A percentile compares a stretch with the other conserved stretches of the same genome.
phyloP scores from a whole-genome alignment of 2,797 vertebrate species.

The Pelodytes ibericus region DNA sequence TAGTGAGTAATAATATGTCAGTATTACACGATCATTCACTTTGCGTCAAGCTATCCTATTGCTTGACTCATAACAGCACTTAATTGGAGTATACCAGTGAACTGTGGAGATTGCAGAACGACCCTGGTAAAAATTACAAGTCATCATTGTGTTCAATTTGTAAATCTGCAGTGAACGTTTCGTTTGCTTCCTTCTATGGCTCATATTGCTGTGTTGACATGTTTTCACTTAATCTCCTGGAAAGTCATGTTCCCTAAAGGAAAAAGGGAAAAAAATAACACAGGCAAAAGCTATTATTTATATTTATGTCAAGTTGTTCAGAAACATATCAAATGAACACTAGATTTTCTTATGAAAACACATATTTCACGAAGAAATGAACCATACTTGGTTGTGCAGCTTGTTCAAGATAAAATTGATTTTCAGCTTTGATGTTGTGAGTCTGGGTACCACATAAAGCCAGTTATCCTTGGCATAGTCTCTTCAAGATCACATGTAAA shows the following conservation, averaged over 20 bases:
- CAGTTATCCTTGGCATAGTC: slow-evolving; percentile 5
- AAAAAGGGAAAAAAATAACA: background rate
- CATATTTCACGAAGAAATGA: slow-evolving; percentile 16
- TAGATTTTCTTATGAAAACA: slow-evolving; percentile 23
- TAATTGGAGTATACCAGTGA: background rate
- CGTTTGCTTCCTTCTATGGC: background rate
- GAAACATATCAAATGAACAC: slow-evolving; percentile 20
- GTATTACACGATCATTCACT: too few relatives aligned
- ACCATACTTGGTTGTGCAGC: slow-evolving; percentile 30
- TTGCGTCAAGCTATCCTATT: slow-evolving; percentile 1
- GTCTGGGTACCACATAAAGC: slow-evolving; percentile 48
- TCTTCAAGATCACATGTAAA: background rate
- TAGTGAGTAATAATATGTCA: too few relatives aligned
- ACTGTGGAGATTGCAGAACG: background rate
- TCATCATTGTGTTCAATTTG: background rate
- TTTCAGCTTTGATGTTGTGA: slow-evolving; percentile 37
- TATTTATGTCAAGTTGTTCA: slow-evolving; percentile 43
- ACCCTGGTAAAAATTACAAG: background rate
- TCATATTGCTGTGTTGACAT: slow-evolving; percentile 6
- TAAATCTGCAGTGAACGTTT: slow-evolving; percentile 5
- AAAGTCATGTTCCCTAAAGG: slow-evolving; percentile 4
- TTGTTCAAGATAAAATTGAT: slow-evolving; percentile 29
- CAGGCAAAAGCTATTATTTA: slow-evolving; percentile 38
- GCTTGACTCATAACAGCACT: background rate
- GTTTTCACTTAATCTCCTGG: slow-evolving; percentile 34